Evolutionary conservation across 2,113 vertebrate species (phyloP).

Genomic region (Psilopsiagon aurifrons): DNA sequence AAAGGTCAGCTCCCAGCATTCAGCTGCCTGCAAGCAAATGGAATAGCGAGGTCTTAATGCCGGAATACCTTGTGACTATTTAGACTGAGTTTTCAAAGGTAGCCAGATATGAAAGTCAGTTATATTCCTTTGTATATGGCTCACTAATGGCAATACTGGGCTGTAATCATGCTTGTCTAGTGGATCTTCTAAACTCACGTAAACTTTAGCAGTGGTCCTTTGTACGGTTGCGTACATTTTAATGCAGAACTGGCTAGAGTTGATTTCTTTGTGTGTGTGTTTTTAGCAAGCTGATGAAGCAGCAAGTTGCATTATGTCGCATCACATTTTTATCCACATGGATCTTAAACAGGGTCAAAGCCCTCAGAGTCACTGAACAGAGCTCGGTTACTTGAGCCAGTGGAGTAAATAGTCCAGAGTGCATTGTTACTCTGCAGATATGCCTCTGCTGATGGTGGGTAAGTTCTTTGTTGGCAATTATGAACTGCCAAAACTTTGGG

Average conservation of each 20-base stretch:
- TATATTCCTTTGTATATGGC: not conserved
- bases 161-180: not conserved
- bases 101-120: not conserved
- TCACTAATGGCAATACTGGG: not conserved
- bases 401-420: not conserved
- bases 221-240: not conserved
- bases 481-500: not conserved
- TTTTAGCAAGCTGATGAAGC: slow-evolving; percentile 9
- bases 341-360: not conserved
- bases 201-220: not conserved
- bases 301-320: not conserved
- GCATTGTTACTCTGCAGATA: not conserved
- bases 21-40: not conserved
- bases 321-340: not conserved
- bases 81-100: slow-evolving; percentile 4
- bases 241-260: not conserved
- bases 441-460: not conserved
- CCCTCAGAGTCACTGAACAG: not conserved
- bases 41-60: not conserved
- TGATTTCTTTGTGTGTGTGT: not conserved
- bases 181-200: not conserved
- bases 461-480: not conserved
- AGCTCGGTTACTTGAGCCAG: not conserved
- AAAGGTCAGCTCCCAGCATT: not conserved
- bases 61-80: not conserved